phyloP scores from a whole-genome alignment of 2,888 invertebrate genomes.

The Volucella bombylans region DNA sequence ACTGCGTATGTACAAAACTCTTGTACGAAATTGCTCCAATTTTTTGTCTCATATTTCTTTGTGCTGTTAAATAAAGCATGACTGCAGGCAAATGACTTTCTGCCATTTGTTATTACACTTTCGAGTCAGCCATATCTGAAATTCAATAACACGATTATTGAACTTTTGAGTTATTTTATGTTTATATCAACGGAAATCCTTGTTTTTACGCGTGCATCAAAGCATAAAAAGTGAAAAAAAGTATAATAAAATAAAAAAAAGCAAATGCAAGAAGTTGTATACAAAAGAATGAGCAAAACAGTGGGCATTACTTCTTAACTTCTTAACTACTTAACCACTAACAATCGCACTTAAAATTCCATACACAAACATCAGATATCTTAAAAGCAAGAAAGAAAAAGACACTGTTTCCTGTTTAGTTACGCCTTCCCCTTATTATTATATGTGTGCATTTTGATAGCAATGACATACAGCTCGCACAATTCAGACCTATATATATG shows the following conservation, averaged over 20 bases:
- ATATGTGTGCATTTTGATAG: slow-evolving; percentile 40
- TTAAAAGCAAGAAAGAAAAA: slow-evolving; percentile 63
- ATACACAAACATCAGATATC: slow-evolving; percentile 68
- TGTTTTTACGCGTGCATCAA: slow-evolving; percentile 36
- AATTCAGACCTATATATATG: slow-evolving; percentile 33
- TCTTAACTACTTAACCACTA: slow-evolving; percentile 37
- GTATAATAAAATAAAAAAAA: neutral
- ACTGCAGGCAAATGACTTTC: neutral
- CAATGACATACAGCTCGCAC: slow-evolving; percentile 35
- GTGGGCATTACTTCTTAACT: slow-evolving; percentile 51
- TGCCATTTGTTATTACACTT: neutral
- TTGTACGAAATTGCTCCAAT: slow-evolving; percentile 18
- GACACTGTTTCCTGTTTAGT: slow-evolving; percentile 66
- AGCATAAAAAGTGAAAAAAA: slow-evolving; percentile 2
- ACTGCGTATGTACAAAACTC: slow-evolving; percentile 12
- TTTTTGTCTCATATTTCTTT: slow-evolving; percentile 15
- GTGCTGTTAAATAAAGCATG: neutral
- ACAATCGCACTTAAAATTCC: slow-evolving; percentile 61
- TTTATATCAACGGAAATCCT: slow-evolving; percentile 52
- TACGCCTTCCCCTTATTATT: slow-evolving; percentile 59
- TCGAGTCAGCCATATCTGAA: neutral
- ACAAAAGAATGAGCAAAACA: slow-evolving; percentile 48
- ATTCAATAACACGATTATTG: slow-evolving; percentile 44
- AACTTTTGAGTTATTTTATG: slow-evolving; percentile 37
- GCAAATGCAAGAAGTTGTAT: slow-evolving; percentile 47